Percentiles rank a stretch among this genome's conserved stretches.
Conservation (phyloP, 2,797 vertebrate species). For the Falco peregrinus region DNA sequence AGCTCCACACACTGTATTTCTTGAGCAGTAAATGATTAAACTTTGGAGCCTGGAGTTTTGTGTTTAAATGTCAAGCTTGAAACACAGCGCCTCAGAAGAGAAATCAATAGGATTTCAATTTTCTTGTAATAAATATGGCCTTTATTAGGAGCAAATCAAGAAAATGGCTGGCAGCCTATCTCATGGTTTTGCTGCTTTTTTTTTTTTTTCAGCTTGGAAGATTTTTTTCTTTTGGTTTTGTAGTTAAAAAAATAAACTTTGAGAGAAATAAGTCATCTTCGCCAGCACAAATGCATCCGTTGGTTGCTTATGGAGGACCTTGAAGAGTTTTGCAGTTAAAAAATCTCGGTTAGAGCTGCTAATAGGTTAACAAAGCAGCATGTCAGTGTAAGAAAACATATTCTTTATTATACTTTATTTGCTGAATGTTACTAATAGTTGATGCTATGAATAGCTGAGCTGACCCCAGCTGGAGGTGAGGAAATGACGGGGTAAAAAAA, state of each 20-base stretch:
- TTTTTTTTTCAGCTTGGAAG: not conserved
- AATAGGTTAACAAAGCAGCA: constrained; percentile 12
- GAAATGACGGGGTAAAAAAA: not conserved
- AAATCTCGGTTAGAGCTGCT: not conserved
- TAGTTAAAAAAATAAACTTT: constrained; percentile 6
- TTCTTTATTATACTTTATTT: not conserved
- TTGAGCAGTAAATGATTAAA: constrained; percentile 62
- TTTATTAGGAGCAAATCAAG: constrained; percentile 62
- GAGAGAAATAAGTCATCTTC: constrained; percentile 22
- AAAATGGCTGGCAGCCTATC: not conserved
- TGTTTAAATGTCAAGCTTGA: constrained; percentile 71
- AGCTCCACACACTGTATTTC: not conserved
- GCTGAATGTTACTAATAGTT: not conserved
- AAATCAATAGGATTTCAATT: constrained; percentile 69
- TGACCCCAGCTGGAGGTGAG: not conserved
- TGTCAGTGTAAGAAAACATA: not conserved
- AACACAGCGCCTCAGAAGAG: constrained; percentile 39
- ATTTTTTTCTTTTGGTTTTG: not conserved
- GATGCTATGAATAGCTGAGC: not conserved
- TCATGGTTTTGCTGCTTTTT: not conserved
- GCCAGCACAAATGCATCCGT: not conserved
- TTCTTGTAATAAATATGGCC: constrained; percentile 55
- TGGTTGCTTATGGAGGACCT: not conserved
- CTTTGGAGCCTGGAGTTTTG: not conserved
- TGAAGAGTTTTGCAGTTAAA: not conserved